phyloP scores from a whole-genome alignment of 1,140 invertebrate species.

The Tetramorium parvispinum region DNA sequence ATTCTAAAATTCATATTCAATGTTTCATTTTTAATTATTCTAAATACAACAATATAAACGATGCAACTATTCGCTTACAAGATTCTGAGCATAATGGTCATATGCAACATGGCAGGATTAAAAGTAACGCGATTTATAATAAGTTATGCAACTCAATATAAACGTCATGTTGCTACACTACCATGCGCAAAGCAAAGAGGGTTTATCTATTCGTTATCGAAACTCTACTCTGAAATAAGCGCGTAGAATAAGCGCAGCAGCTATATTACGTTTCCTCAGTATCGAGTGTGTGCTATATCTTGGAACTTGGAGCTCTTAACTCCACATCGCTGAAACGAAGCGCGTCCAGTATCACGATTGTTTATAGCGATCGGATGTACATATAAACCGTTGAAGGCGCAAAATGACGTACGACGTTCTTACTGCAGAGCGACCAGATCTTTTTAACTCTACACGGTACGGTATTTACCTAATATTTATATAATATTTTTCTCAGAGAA shows the following conservation, averaged over 20 bases:
- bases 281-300: conserved; percentile 30
- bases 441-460: background rate
- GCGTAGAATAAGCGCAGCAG: background rate
- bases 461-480: too few species aligned
- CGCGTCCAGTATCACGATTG: conserved; percentile 9
- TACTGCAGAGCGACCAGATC: background rate
- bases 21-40: background rate
- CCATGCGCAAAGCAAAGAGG: background rate
- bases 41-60: background rate
- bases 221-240: conserved; percentile 21
- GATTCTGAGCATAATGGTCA: background rate
- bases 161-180: background rate
- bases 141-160: conserved; percentile 12
- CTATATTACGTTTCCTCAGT: conserved; percentile 18
- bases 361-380: background rate
- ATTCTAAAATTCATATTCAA: background rate
- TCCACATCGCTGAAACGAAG: conserved; percentile 48
- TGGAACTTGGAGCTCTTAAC: conserved; percentile 1
- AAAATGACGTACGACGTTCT: conserved; percentile 10
- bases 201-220: conserved; percentile 34
- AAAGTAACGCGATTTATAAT: background rate
- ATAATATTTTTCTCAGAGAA: background rate
- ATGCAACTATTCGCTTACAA: background rate
- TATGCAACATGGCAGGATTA: background rate
- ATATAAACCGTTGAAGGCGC: conserved; percentile 7